A percentile compares a stretch with the other conserved stretches of the same genome.
Conservation (phyloP, 2,797 vertebrate species). For the Brachyrhaphis roseni region DNA sequence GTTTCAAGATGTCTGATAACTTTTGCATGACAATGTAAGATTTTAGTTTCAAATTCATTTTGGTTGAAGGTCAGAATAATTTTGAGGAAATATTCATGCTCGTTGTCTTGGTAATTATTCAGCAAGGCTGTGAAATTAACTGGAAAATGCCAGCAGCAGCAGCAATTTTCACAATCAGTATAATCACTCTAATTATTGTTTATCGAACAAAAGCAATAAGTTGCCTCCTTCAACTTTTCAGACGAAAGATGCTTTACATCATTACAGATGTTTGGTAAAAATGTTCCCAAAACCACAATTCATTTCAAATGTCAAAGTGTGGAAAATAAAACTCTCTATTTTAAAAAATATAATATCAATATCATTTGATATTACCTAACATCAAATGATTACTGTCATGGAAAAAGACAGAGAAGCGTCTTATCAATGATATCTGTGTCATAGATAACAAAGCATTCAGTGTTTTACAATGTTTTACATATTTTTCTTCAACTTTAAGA, state of each 20-base stretch:
- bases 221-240: not conserved
- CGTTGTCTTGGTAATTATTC: slow-evolving; percentile 5
- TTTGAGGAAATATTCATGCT: not conserved
- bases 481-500: not conserved
- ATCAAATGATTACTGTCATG: not conserved
- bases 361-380: too few species aligned
- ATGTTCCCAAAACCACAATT: not conserved
- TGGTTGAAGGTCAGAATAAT: not conserved
- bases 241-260: not conserved
- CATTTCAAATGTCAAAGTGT: not conserved
- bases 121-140: not conserved
- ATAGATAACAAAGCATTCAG: not conserved
- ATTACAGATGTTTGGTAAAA: not conserved
- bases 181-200: slow-evolving; percentile 10
- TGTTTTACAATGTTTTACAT: too few species aligned
- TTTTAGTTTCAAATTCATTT: not conserved
- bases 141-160: not conserved
- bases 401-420: not conserved
- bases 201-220: not conserved
- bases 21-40: not conserved
- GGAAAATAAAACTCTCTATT: not conserved
- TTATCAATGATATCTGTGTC: not conserved
- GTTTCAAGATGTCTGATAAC: not conserved
- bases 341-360: too few species aligned
- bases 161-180: slow-evolving; percentile 6